Evolutionary conservation across 2,113 vertebrate species (phyloP), one percentile per base, ranked within the genome.

Genomic region (Heterotis niloticus): DNA sequence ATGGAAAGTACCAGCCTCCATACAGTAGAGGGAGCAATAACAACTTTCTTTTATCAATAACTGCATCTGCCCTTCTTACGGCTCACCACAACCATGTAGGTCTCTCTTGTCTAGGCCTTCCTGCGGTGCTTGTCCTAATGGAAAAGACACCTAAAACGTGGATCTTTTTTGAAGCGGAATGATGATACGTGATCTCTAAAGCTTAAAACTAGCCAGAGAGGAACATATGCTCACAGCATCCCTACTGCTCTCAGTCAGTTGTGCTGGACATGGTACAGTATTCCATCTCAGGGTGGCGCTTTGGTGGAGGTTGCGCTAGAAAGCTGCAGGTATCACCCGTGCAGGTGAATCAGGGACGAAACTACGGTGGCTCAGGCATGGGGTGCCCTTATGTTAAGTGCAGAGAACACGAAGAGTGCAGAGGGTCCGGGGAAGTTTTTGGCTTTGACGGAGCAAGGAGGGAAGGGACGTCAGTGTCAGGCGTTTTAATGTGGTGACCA

Each of bases 231-330:
- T 80, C 82, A 81, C 81, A 86, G 77, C 74, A 65, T 75, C 62
- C 64, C 69, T 69, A 78, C 67, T 74, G 64, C 78, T 81, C 59
- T 76, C 52, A 52, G 71, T 29, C 77, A 62, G 44, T n/a, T 24
- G 66, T 29, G 60, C 60, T 56, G 74, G 69, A 82, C 75, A 75
- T 83, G 67, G 54, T 14, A 72, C 73, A 70, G 78, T 57, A 81
- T 78, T 73, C 78, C 84, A 79, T 87, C 86, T 91, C 86, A 88
- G 88, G 86, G 85, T 72, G 82, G 65, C 65, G 75, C 79, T 54
- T 83, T 26, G 69, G 79, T 65, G 75, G 76, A 83, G 57, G 75
- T 81, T 75, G 80, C 56, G 74, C 82, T 75, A 78, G 78, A 79
- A 81, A 65, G 76, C 71, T 68, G 4, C 56, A 51, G 56, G 0